phyloP scores from a whole-genome alignment of 1,140 invertebrate species.

The Drosophila truncata region DNA sequence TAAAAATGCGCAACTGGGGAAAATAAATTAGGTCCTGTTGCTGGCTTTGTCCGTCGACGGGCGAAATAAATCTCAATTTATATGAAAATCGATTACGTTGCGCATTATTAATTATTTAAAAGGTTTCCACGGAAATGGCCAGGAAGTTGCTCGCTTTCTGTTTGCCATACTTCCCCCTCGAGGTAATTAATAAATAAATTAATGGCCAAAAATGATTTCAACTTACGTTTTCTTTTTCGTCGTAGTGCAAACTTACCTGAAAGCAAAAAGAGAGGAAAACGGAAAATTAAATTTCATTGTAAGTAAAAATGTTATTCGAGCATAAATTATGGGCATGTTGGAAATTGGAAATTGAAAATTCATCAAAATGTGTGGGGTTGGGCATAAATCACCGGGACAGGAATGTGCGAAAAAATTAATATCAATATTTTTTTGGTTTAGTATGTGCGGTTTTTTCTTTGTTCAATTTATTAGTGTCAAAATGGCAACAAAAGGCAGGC shows the following conservation, averaged over 20 bases:
- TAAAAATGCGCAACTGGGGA: constrained; percentile 74
- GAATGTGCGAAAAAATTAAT: constrained; percentile 61
- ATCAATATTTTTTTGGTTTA: constrained; percentile 36
- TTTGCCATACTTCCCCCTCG: constrained; percentile 4
- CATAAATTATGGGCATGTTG: constrained; percentile 25
- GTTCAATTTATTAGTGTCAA: constrained; percentile 75
- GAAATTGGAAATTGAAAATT: constrained; percentile 57
- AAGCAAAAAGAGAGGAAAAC: constrained; percentile 49
- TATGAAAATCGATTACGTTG: constrained; percentile 79
- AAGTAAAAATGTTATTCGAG: constrained; percentile 20
- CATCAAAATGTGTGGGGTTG: constrained; percentile 29
- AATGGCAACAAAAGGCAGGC: constrained; percentile 43
- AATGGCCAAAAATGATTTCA: constrained; percentile 37
- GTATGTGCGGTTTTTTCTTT: constrained; percentile 7
- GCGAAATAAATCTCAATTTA: constrained; percentile 81
- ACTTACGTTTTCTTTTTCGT: constrained; percentile 84
- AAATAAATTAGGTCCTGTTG: constrained; percentile 67
- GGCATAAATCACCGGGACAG: constrained; percentile 62
- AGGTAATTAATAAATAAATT: constrained; percentile 64
- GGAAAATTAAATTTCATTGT: constrained; percentile 32
- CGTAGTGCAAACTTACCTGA: constrained; percentile 80
- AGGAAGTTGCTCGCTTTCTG: constrained; percentile 31
- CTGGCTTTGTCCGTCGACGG: constrained; percentile 6
- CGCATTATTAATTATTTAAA: constrained; percentile 79
- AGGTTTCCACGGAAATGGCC: constrained; percentile 61